These are phyloP conservation scores for Callopanchax toddi DNA, from an alignment of 2,113 vertebrate species.

Conservation along the genomic window DNA sequence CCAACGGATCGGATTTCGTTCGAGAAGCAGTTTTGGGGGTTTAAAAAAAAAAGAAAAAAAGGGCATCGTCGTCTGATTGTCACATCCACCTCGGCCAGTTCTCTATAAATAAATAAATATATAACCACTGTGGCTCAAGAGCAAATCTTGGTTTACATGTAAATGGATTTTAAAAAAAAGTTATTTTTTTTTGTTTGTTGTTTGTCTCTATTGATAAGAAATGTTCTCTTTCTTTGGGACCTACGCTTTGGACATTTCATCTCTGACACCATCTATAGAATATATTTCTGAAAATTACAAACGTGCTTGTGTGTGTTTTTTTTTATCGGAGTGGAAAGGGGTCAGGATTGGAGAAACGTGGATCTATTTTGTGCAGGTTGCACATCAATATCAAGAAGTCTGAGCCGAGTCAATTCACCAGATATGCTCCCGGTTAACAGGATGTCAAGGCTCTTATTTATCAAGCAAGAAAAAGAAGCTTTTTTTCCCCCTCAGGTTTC, in stretches of 20 bases:
- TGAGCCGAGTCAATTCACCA: accelerated
- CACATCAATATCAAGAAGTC: background rate
- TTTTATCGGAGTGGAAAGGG: background rate
- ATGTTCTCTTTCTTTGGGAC: constrained; percentile 77
- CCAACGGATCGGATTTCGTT: background rate
- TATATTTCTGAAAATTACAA: constrained; percentile 79
- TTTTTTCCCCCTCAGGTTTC: background rate
- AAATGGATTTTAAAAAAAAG: constrained; percentile 69
- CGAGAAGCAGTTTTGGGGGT: constrained; percentile 5
- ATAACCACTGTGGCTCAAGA: constrained; percentile 81
- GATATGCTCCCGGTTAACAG: background rate
- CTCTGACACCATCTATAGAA: constrained; percentile 77
- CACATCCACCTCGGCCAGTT: constrained; percentile 72
- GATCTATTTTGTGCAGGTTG: background rate
- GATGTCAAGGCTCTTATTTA: background rate
- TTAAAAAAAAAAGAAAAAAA: no score
- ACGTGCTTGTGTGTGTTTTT: background rate
- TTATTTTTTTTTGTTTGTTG: constrained; percentile 76
- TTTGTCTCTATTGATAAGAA: constrained; percentile 76
- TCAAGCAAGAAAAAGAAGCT: background rate
- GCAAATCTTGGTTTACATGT: constrained; percentile 80
- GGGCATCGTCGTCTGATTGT: constrained; percentile 68
- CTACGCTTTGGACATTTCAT: constrained; percentile 79
- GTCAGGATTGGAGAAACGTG: background rate
- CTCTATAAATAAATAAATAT: constrained; percentile 66